Conservation (phyloP, 2,888 invertebrate genomes). For the Neoaliturus tenellus region DNA sequence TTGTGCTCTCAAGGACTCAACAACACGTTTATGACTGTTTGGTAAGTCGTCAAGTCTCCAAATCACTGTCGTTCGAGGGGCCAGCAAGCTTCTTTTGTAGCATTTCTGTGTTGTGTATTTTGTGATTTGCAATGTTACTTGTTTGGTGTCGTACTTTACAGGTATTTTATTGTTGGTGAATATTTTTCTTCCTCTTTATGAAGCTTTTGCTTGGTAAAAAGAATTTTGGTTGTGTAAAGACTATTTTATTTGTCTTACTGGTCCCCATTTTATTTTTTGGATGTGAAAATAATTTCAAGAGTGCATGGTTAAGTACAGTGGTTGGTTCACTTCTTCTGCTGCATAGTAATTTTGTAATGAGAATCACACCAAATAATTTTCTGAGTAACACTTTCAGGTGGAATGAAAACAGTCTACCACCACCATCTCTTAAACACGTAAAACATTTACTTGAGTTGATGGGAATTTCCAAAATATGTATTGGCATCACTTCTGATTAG, state of each 20-base stretch:
- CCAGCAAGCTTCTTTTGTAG: constrained; percentile 59
- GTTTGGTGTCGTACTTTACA: constrained; percentile 13
- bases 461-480: no score
- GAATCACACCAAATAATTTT: no score
- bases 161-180: no score
- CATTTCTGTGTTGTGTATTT: constrained; percentile 64
- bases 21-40: constrained; percentile 92
- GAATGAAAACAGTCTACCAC: no score
- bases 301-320: constrained; percentile 27
- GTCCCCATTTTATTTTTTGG: constrained; percentile 16
- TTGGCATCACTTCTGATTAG: no score
- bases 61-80: constrained; percentile 49
- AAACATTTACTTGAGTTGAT: no score
- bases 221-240: constrained; percentile 9
- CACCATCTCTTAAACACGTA: no score
- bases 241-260: constrained; percentile 33
- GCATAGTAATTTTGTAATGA: no score
- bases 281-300: constrained; percentile 2
- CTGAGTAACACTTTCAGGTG: no score
- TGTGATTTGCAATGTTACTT: constrained; percentile 39
- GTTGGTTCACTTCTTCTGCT: no score
- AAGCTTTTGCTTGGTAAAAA: neutral
- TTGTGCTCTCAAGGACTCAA: constrained; percentile 85
- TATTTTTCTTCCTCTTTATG: neutral
- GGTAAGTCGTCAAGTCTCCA: constrained; percentile 78